A percentile compares a stretch with the other conserved stretches of the same genome.
These are phyloP conservation scores for Dasyornis broadbenti DNA, from an alignment of 2,113 vertebrate genomes.

Conservation along the genomic window DNA sequence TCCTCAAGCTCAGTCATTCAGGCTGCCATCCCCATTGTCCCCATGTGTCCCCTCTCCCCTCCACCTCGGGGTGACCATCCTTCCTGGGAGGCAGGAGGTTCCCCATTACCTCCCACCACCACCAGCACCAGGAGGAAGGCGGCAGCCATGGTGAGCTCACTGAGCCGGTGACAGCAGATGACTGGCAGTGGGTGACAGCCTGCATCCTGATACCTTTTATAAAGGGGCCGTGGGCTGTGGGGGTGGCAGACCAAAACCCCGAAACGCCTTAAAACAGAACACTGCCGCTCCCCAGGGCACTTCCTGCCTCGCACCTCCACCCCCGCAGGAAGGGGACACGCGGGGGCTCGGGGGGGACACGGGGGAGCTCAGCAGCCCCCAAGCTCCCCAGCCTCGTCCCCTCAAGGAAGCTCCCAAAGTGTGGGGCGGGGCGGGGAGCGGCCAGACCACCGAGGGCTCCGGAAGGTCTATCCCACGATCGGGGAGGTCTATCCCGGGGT, in stretches of 20 bases:
- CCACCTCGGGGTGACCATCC: background rate
- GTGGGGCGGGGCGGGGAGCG: too few relatives aligned
- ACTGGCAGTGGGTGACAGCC: background rate
- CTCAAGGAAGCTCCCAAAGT: background rate
- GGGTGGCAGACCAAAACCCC: background rate
- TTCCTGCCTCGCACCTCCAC: background rate
- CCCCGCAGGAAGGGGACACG: background rate
- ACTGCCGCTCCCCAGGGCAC: rapidly evolving
- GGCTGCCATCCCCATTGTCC: background rate
- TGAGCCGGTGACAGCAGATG: background rate
- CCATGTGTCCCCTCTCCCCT: background rate
- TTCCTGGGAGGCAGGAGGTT: background rate
- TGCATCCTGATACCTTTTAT: background rate
- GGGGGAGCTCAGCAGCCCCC: background rate
- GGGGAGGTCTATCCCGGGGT: rapidly evolving
- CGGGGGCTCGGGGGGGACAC: background rate
- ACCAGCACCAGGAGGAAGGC: background rate
- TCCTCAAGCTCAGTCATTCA: background rate
- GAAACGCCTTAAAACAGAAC: background rate
- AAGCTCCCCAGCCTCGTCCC: background rate
- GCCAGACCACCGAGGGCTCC: background rate
- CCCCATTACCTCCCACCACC: background rate
- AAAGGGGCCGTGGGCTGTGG: background rate
- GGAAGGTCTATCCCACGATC: rapidly evolving
- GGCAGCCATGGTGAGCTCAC: background rate